Conservation (phyloP, 2,888 invertebrate genomes). For the Ptychoptera contaminata region DNA sequence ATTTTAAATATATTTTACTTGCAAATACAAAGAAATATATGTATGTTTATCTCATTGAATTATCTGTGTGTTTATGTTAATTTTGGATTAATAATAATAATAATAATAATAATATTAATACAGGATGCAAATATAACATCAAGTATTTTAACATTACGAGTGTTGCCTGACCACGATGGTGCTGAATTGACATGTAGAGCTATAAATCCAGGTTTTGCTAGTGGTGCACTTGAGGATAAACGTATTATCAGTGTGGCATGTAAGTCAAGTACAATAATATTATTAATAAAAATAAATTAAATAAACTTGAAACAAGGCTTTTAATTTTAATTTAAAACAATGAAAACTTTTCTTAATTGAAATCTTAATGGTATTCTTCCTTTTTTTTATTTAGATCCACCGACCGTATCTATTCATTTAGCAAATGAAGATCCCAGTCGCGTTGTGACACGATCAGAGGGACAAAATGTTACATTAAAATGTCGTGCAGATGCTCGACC, state of each 20-base stretch:
- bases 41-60: too few species aligned
- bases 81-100: conserved; percentile 7
- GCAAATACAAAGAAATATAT: too few species aligned
- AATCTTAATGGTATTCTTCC: too few species aligned
- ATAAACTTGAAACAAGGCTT: too few species aligned
- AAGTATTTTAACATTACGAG: conserved; percentile 57
- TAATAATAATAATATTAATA: background rate
- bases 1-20: too few species aligned
- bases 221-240: conserved; percentile 62
- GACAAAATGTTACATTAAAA: conserved; percentile 58
- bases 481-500: conserved; percentile 70
- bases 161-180: conserved; percentile 65
- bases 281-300: background rate
- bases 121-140: conserved; percentile 44
- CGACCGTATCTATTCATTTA: conserved; percentile 52
- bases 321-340: too few species aligned
- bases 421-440: conserved; percentile 48
- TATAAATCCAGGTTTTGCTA: conserved; percentile 75
- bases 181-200: conserved; percentile 69
- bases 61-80: too few species aligned
- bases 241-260: conserved; percentile 66
- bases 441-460: conserved; percentile 43
- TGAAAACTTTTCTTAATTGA: too few species aligned
- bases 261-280: conserved; percentile 36
- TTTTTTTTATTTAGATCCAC: conserved; percentile 46